phyloP scores from a whole-genome alignment of 2,113 vertebrate genomes.

The Blennius ocellaris region DNA sequence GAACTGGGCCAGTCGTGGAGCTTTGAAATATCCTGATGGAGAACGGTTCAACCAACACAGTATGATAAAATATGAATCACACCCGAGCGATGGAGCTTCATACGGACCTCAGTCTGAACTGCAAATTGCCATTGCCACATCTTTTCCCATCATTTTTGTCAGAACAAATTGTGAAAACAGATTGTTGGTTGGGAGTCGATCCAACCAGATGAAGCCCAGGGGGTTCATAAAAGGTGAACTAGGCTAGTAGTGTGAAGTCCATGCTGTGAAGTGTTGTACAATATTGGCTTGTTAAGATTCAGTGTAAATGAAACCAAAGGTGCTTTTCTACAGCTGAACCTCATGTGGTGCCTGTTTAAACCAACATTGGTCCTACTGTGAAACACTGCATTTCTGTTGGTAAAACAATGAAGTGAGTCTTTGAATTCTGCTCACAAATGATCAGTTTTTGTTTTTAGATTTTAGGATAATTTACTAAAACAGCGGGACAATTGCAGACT shows the following conservation, averaged over 20 bases:
- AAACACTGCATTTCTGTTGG: neutral
- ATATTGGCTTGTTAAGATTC: neutral
- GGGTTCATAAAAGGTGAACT: constrained; percentile 20
- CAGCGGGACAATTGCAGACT: neutral
- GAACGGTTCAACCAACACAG: constrained; percentile 27
- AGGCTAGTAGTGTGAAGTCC: neutral
- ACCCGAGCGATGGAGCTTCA: constrained; percentile 7
- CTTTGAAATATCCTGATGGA: constrained; percentile 61
- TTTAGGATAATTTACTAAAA: neutral
- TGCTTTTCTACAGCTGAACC: neutral
- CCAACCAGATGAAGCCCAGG: constrained; percentile 1
- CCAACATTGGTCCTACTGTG: neutral
- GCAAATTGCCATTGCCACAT: constrained; percentile 34
- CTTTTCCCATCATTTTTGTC: constrained; percentile 35
- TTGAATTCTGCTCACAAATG: neutral
- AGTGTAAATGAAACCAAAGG: neutral
- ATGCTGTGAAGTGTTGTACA: neutral
- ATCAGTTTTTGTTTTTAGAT: no score
- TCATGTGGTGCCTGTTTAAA: neutral
- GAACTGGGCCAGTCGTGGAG: constrained; percentile 69
- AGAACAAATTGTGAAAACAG: constrained; percentile 25
- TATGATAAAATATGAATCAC: constrained; percentile 36
- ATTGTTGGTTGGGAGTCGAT: constrained; percentile 17
- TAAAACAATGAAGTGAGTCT: neutral
- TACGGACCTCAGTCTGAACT: constrained; percentile 5